These are phyloP conservation scores for Excalfactoria chinensis DNA, from an alignment of 2,113 vertebrate genomes.

Conservation along the genomic window DNA sequence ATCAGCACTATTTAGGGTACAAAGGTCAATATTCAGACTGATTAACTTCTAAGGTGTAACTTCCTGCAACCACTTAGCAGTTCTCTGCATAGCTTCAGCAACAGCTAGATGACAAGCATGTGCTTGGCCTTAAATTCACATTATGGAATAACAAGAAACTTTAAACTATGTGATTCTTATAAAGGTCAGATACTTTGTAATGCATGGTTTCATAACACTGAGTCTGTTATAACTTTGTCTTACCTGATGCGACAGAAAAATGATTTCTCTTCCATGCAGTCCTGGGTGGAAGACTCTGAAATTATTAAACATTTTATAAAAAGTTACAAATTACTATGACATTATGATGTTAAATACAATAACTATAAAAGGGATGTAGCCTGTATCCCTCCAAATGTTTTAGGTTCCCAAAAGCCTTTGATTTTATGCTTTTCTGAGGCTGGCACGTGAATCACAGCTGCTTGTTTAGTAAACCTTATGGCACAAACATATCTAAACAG, in stretches of 20 bases:
- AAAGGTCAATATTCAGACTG: not conserved
- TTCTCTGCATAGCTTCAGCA: not conserved
- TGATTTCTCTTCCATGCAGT: constrained; percentile 92
- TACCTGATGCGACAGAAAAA: constrained; percentile 97
- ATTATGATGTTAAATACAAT: not conserved
- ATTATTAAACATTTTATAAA: constrained; percentile 30
- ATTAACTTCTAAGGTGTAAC: not conserved
- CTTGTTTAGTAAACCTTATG: not conserved
- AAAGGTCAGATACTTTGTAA: not conserved
- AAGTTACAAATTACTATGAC: not conserved
- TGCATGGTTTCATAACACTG: not conserved
- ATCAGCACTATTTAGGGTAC: not conserved
- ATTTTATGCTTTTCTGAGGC: not conserved
- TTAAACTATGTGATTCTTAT: not conserved
- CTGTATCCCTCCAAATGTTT: not conserved
- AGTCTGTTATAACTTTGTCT: constrained; percentile 1
- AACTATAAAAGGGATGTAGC: not conserved
- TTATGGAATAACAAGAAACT: not conserved
- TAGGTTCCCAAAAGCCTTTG: not conserved
- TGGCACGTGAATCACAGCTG: not conserved
- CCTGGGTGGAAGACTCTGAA: constrained; percentile 87
- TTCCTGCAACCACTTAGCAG: not conserved
- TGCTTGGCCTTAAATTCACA: not conserved
- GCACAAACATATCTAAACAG: not conserved
- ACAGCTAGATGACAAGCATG: not conserved